These are phyloP conservation scores for Subacronicta megacephala DNA, from an alignment of 2,888 invertebrate species.

Conservation along the genomic window DNA sequence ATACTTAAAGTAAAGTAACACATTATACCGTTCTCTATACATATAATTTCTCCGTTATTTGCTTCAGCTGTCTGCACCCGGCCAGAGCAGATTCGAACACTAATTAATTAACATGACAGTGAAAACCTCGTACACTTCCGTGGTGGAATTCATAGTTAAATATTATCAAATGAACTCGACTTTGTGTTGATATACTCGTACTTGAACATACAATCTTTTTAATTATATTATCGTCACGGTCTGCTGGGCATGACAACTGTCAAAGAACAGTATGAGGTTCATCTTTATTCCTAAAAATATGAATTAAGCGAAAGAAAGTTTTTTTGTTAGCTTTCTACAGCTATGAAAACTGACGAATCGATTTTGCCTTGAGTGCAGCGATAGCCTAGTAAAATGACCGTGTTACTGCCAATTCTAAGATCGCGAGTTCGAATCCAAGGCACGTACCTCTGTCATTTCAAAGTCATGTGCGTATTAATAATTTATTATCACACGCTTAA, in stretches of 20 bases:
- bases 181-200: conserved; percentile 34
- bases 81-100: not conserved
- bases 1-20: too few relatives aligned
- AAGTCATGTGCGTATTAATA: too few relatives aligned
- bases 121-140: not conserved
- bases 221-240: conserved; percentile 44
- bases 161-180: conserved; percentile 11
- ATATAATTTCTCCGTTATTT: not conserved
- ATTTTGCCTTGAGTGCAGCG: too few relatives aligned
- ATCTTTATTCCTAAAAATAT: not conserved
- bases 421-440: too few relatives aligned
- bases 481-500: too few relatives aligned
- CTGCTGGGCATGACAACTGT: conserved; percentile 27
- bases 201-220: conserved; percentile 26
- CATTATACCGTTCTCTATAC: too few relatives aligned
- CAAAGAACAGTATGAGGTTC: conserved; percentile 6
- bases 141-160: conserved; percentile 14
- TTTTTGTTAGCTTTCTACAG: not conserved
- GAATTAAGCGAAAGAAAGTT: not conserved
- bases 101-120: not conserved
- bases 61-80: not conserved
- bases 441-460: too few relatives aligned
- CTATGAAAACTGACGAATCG: too few relatives aligned
- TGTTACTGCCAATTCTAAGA: too few relatives aligned
- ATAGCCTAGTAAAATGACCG: too few relatives aligned